These are phyloP conservation scores for Saccostrea cuccullata DNA, from an alignment of 1,140 invertebrate species.

Conservation along the genomic window DNA sequence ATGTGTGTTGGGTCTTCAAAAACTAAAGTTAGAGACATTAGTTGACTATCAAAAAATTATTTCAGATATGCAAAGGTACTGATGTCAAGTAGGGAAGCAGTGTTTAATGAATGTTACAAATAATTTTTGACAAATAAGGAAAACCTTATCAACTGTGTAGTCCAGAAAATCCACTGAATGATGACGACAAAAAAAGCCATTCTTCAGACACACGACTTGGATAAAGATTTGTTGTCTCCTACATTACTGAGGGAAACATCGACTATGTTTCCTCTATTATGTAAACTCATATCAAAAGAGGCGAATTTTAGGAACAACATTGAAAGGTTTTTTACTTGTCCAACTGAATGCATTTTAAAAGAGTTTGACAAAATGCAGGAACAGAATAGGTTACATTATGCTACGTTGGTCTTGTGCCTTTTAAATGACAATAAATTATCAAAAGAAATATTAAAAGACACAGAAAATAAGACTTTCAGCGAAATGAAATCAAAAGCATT, in stretches of 20 bases:
- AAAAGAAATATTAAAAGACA: background rate
- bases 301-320: background rate
- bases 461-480: background rate
- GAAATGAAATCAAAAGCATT: background rate
- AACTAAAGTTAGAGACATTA: background rate
- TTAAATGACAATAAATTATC: too few species aligned
- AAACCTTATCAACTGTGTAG: too few species aligned
- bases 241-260: background rate
- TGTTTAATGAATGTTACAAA: too few species aligned
- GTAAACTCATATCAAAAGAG: background rate
- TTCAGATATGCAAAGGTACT: background rate
- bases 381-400: too few species aligned
- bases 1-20: background rate
- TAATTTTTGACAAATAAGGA: too few species aligned
- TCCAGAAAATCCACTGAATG: too few species aligned
- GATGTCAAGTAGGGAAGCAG: slow-evolving; percentile 15
- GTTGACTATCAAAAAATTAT: background rate
- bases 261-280: background rate
- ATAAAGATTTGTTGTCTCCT: too few species aligned
- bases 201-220: too few species aligned
- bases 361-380: too few species aligned
- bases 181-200: background rate
- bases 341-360: too few species aligned
- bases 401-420: too few species aligned
- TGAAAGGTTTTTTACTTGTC: background rate